phyloP scores from a whole-genome alignment of 2,113 vertebrate genomes.

The Tragelaphus buxtoni region DNA sequence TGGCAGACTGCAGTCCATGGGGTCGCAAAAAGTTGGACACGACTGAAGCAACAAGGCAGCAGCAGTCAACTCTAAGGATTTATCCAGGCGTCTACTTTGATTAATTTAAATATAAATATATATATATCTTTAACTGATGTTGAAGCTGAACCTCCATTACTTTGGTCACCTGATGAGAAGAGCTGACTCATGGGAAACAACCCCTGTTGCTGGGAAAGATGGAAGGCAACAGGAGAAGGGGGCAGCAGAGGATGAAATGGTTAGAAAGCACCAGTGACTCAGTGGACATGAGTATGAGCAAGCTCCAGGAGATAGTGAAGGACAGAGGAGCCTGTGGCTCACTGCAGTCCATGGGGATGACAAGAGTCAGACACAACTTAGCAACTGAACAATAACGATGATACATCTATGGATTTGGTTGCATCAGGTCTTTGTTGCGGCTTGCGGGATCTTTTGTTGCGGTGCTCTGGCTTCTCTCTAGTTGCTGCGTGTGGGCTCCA shows the following conservation, averaged over 20 bases:
- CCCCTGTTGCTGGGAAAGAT: neutral
- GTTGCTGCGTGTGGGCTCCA: neutral
- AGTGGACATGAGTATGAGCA: neutral
- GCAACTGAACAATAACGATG: neutral
- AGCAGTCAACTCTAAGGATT: neutral
- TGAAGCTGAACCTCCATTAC: neutral
- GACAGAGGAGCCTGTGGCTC: neutral
- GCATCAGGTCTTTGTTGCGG: neutral
- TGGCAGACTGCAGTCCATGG: neutral
- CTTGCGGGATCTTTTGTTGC: neutral
- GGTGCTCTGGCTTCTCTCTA: neutral
- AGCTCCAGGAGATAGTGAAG: neutral
- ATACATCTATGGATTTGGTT: neutral
- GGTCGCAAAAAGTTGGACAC: neutral
- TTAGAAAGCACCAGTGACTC: neutral
- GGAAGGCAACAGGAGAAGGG: neutral
- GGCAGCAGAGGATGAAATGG: neutral
- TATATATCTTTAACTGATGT: neutral
- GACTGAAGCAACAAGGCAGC: neutral
- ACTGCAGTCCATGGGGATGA: neutral
- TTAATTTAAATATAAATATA: neutral
- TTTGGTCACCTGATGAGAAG: neutral
- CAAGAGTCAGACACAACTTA: neutral
- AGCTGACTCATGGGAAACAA: neutral
- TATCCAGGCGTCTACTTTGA: neutral